These are phyloP conservation scores for Yponomeuta evonymella DNA, from an alignment of 2,888 invertebrate species.

Conservation along the genomic window DNA sequence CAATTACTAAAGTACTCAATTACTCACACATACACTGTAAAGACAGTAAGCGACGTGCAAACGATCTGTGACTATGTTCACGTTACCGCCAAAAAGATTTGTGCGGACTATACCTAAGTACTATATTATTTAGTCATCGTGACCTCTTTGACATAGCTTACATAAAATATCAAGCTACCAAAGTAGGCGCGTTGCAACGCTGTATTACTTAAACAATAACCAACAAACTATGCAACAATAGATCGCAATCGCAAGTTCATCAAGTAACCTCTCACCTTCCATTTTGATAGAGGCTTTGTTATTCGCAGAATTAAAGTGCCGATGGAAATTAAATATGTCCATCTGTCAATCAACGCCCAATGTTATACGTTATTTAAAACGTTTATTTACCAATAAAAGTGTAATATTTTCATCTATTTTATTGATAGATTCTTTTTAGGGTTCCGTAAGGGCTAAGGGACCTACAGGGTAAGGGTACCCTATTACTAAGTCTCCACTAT, in stretches of 20 bases:
- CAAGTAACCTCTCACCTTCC: constrained; percentile 8
- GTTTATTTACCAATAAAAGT: too few species aligned
- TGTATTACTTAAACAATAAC: constrained; percentile 3
- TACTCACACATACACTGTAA: too few species aligned
- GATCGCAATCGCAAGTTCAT: background rate
- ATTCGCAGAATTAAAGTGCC: background rate
- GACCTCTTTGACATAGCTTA: constrained; percentile 1
- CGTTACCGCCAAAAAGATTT: too few species aligned
- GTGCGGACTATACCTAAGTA: background rate
- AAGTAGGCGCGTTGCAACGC: constrained; percentile 2
- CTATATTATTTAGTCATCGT: background rate
- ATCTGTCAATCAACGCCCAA: background rate
- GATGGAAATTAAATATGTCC: constrained; percentile 2
- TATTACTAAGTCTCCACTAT: too few species aligned
- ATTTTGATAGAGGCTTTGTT: constrained; percentile 1
- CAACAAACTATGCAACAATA: constrained; percentile 8
- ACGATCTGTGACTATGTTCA: too few species aligned
- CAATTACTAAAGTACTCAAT: too few species aligned
- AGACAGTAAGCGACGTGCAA: too few species aligned
- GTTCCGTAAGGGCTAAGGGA: too few species aligned
- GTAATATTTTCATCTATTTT: too few species aligned
- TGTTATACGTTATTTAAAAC: background rate
- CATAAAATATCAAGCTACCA: background rate
- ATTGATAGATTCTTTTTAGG: too few species aligned
- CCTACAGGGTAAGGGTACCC: too few species aligned